Conservation (phyloP, 2,888 invertebrate genomes). For the Drosophila robusta region DNA sequence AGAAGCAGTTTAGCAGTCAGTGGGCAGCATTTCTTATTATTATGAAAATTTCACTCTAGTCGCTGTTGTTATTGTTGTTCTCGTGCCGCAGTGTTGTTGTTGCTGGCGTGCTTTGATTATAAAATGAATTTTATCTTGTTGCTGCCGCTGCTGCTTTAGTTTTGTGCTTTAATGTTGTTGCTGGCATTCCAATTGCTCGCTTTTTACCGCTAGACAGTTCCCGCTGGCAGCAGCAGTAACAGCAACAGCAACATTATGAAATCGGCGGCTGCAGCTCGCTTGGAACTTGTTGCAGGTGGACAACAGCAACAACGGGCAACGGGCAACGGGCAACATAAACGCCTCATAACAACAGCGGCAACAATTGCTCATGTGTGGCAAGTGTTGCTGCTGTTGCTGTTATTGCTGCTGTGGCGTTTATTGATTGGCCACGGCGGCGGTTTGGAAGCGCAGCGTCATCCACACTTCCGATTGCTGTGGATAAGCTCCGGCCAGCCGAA, state of each 20-base stretch:
- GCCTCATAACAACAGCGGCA: constrained; percentile 37
- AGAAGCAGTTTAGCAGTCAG: constrained; percentile 49
- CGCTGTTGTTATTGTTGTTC: constrained; percentile 26
- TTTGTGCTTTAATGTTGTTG: constrained; percentile 29
- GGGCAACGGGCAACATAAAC: constrained; percentile 20
- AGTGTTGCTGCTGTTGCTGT: constrained; percentile 24
- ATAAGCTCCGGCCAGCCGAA: constrained; percentile 29
- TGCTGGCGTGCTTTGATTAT: constrained; percentile 53
- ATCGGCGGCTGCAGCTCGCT: constrained; percentile 18
- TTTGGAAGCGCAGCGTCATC: constrained; percentile 54
- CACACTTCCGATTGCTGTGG: constrained; percentile 61
- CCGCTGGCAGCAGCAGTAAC: constrained; percentile 30
- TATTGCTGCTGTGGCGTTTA: constrained; percentile 41
- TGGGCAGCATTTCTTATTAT: constrained; percentile 44
- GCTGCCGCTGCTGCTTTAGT: constrained; percentile 26
- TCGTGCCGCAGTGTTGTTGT: constrained; percentile 14
- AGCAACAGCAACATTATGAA: constrained; percentile 50
- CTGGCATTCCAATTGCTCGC: constrained; percentile 63
- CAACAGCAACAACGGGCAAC: constrained; percentile 9
- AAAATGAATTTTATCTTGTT: constrained; percentile 31
- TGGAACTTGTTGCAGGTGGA: constrained; percentile 24
- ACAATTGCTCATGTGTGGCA: constrained; percentile 52
- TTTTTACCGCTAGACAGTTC: constrained; percentile 67
- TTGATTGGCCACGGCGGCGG: constrained; percentile 56
- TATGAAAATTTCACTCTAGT: constrained; percentile 59